Base-by-base conservation (phyloP, 2,888 invertebrate genomes). In the Leptinotarsa haldemani region DNA sequence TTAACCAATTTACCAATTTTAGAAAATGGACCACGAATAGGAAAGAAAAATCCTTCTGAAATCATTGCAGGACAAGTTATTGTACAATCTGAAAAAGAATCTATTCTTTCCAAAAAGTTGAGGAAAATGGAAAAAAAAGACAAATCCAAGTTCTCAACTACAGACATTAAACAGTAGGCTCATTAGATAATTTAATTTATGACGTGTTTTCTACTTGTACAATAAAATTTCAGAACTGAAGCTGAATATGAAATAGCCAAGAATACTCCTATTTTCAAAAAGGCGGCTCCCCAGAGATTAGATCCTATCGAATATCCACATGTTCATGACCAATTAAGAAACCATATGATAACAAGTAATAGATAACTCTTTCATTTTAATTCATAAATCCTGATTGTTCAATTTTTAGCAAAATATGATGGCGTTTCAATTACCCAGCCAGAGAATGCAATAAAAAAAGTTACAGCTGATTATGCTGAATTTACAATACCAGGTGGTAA, bases 111-210 rank as follows among this genome's bases (percentile, higher is more conserved):
- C 12, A 96, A 96, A 84, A 91, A 93, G 76, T 91, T 93, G 20
- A 90, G 96, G 7, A 95, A 95, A 86, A 95, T 96, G 85, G 96
- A 95, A 85, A 96, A 96, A 86, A 95, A 93, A 0, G 91, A 88
- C 67, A 90, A 89, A 81, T 71, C 71, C 13, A 82, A 82, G 65
- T 78, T 77, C 70, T 72, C 79, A 13, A 22, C 75, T 4, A 65
- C 75, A 47, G 82, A 82, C 77, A 72, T 80, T 46, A 77, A 77
- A 71, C 80, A 81, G 82, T 82, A 77, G 66, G 79, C 76, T 65
- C 16, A 50, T 69, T 25, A 4, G 20, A 52, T 30, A 25, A 25
- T 68, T 46, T 47, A 3, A 16, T 40, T 67, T 52, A 13, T 40
- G 40, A 40, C 40, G 7, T 40, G 2, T 40, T 40, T 40, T 67